A percentile compares a stretch with the other conserved stretches of the same genome.
These are phyloP conservation scores for Galerucella pusilla DNA, from an alignment of 2,888 invertebrate genomes.

Conservation along the genomic window DNA sequence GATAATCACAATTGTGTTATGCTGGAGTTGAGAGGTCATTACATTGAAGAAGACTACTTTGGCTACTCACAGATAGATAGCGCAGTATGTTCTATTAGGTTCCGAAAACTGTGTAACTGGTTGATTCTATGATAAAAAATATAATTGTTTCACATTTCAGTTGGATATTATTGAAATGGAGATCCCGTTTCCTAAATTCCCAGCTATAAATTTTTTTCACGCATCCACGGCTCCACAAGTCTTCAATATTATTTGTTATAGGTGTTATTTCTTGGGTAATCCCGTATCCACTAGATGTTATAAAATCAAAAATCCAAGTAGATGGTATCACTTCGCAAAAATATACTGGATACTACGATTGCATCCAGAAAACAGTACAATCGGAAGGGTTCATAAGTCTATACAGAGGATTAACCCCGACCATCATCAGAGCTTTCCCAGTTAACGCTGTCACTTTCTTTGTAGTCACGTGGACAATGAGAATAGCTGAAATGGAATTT, in stretches of 20 bases:
- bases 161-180: no score
- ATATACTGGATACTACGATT: conserved; percentile 80
- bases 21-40: no score
- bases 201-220: neutral
- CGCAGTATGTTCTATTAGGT: no score
- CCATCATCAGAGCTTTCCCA: conserved; percentile 88
- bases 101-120: no score
- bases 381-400: conserved; percentile 79
- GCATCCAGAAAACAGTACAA: conserved; percentile 75
- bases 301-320: conserved; percentile 89
- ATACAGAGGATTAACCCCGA: conserved; percentile 80
- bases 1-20: no score
- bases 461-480: conserved; percentile 84
- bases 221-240: neutral
- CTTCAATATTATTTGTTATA: conserved; percentile 24
- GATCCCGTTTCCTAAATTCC: no score
- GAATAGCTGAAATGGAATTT: conserved; percentile 56
- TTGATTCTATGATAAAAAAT: no score
- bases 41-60: no score
- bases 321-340: conserved; percentile 69
- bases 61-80: no score
- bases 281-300: conserved; percentile 89
- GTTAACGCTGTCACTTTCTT: conserved; percentile 93
- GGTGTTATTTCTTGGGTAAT: conserved; percentile 85
- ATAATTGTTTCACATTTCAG: no score